Evolutionary conservation across 2,888 invertebrate genomes (phyloP), one percentile per base, ranked within the genome.

Genomic region (Ophioninae sp.): DNA sequence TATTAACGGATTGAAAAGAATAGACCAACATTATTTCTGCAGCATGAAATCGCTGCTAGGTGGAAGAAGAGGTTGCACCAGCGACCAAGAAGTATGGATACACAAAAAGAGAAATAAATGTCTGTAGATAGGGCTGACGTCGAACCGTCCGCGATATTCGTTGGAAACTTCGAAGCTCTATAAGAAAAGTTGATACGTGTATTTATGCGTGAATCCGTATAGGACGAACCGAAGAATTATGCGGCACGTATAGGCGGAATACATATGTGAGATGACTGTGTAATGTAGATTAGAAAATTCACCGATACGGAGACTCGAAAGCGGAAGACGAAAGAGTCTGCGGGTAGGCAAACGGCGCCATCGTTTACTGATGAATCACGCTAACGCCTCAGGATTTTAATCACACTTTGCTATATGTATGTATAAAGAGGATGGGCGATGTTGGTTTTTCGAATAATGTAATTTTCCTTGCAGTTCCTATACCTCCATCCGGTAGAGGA

Each of bases 281-380:
- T 20, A 59, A 59, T 59, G n/a, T 17, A 30, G 37, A 64, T 30
- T 7, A 64, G 23, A 23, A 30, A 64, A 41, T 37, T 2, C 44
- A 9, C 10, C 44, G 10, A 44, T 13, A 13, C 44, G 0, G 9
- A 44, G 9, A 44, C 44, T 44, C n/a, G 67, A 20, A 20, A 20
- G 41, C 67, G 41, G 22, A 39, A 22, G n/a, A 39, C 17, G 23
- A n/a, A 41, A 61, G 63, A 63, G 64, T 39, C 41, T 9, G n/a
- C n/a, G 37, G 56, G 39, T 10, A 64, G 44, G 9, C 6, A n/a
- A 41, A 30, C 69, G 78, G 79, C 82, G 82, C 82, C 82, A 64
- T 65, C 65, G 79, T 82, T 64, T 71, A 75, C 79, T 82, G 82
- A 65, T 79, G 75, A 82, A 82, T 82, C 79, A 82, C 79, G 64